Percentiles rank a stretch among this genome's conserved stretches.
These are phyloP conservation scores for Mus pahari DNA, from an alignment of 2,113 vertebrate genomes.

Conservation along the genomic window DNA sequence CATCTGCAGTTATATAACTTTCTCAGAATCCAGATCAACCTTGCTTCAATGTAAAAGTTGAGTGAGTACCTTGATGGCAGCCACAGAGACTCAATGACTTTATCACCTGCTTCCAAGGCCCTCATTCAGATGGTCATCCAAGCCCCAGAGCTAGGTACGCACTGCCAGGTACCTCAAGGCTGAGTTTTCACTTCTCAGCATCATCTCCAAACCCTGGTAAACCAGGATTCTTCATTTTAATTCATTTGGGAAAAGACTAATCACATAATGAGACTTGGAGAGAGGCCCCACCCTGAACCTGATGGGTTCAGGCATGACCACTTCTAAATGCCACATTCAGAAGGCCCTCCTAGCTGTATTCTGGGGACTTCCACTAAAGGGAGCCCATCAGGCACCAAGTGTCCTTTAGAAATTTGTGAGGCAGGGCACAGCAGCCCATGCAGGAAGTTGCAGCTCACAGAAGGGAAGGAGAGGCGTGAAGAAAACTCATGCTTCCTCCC, in stretches of 20 bases:
- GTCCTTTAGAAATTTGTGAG: fast-evolving
- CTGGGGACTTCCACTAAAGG: fast-evolving
- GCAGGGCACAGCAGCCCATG: not conserved
- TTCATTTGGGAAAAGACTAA: constrained; percentile 22
- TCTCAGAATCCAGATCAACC: not conserved
- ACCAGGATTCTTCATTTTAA: not conserved
- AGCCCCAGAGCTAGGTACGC: not conserved
- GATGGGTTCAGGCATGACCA: not conserved
- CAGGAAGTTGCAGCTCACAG: not conserved
- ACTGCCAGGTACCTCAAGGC: fast-evolving
- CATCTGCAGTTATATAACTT: not conserved
- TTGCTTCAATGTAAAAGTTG: not conserved
- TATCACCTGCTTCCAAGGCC: not conserved
- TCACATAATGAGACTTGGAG: not conserved
- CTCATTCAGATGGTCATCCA: not conserved
- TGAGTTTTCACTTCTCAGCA: not conserved
- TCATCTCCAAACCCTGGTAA: fast-evolving
- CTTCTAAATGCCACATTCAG: not conserved
- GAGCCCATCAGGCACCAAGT: not conserved
- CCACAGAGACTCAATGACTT: not conserved
- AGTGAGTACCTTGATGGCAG: fast-evolving
- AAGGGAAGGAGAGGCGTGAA: fast-evolving
- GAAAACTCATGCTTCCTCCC: not conserved
- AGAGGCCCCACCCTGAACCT: not conserved
- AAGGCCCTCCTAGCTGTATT: not conserved